phyloP scores from a whole-genome alignment of 2,113 vertebrate genomes.

The Prochilodus magdalenae region DNA sequence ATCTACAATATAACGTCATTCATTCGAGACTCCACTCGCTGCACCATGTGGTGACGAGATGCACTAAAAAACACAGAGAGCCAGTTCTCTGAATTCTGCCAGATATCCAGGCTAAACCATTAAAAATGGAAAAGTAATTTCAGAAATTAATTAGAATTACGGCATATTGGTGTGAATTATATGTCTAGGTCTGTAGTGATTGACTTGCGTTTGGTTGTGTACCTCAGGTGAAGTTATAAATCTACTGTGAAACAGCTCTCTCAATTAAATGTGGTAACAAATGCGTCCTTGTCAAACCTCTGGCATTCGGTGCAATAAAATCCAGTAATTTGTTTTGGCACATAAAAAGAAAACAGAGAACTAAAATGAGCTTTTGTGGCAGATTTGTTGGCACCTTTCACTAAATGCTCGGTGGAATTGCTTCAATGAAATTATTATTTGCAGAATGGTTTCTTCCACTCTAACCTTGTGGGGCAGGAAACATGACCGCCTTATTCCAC shows the following conservation, averaged over 20 bases:
- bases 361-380: slow-evolving; percentile 49
- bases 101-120: not conserved
- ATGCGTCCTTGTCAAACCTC: slow-evolving; percentile 38
- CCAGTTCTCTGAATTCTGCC: not conserved
- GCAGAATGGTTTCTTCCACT: slow-evolving; percentile 51
- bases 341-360: slow-evolving; percentile 34
- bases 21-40: not conserved
- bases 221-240: not conserved
- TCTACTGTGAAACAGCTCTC: not conserved
- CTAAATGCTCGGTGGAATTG: slow-evolving; percentile 53
- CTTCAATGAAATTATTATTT: slow-evolving; percentile 64
- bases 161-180: slow-evolving; percentile 1
- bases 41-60: not conserved
- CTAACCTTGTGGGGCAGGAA: slow-evolving; percentile 46
- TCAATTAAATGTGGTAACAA: slow-evolving; percentile 51
- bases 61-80: not conserved
- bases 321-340: slow-evolving; percentile 54
- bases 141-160: not conserved
- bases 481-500: slow-evolving; percentile 52
- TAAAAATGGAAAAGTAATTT: not conserved
- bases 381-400: slow-evolving; percentile 28
- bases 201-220: not conserved
- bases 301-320: slow-evolving; percentile 44
- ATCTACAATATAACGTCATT: slow-evolving; percentile 32
- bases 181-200: not conserved